Base-by-base conservation (phyloP, 2,113 vertebrate genomes). In the Rafetus swinhoei region DNA sequence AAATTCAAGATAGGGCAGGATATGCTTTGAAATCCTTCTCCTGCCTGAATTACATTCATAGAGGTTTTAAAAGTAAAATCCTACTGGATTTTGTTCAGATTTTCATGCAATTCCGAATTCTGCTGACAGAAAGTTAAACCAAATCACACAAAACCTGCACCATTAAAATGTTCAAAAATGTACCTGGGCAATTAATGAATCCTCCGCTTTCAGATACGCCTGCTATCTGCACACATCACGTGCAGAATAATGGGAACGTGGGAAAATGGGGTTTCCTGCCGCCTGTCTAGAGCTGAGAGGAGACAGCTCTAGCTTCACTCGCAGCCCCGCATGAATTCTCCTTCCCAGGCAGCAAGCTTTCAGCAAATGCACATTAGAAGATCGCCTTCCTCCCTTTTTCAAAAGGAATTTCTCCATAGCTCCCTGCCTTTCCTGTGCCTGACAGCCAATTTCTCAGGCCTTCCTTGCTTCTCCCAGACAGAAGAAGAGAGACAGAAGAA, bases 91-190 rank as follows among this genome's bases (percentile, higher is more conserved):
- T 96, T 92, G 92, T 85, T 88, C 87, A 86, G 95, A 94, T 91
- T 90, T 93, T 94, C 91, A 91, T 69, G 76, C 35, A 95, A 94
- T 79, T 85, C 95, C 94, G 92, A 94, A 94, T 92, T 97, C 95
- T 95, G 95, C 90, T 96, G 95, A 93, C 94, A 96, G 96, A 93
- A 96, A 94, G 87, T 92, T 93, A 93, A 92, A 96, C 89, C 94
- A 95, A 94, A 95, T 69, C 93, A 85, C n/a, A 69, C 89, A 96
- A 95, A 93, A 87, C 87, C 88, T 79, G 84, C 82, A 85, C 89
- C 91, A 90, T 72, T 92, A 94, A 85, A 96, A 95, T 92, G 95
- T 97, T 97, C 91, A 96, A 96, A 87, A 53, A 95, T 57, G 92
- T 50, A 94, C 72, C 91, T 6, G 3, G 94, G 86, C 79, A 52